A percentile compares a stretch with the other conserved stretches of the same genome.
Evolutionary conservation across 1,140 invertebrate genomes (phyloP).

Genomic region (Elymnias hypermnestra): DNA sequence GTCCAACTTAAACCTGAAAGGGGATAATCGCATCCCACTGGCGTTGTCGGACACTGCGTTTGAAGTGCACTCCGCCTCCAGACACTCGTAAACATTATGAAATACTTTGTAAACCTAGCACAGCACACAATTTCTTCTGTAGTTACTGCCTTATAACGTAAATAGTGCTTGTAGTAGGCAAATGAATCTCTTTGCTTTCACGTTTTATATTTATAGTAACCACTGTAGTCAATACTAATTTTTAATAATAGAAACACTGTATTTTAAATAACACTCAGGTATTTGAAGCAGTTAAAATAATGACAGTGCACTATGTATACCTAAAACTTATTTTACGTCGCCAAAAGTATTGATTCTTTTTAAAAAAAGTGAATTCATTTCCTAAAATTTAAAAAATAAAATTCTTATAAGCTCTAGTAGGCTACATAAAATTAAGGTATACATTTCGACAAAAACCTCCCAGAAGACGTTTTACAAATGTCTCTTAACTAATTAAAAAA

Average conservation of each 20-base stretch:
- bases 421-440: no score
- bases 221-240: background rate
- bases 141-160: slow-evolving; percentile 10
- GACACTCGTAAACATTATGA: slow-evolving; percentile 57
- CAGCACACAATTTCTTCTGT: slow-evolving; percentile 11
- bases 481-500: no score
- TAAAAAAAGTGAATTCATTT: no score
- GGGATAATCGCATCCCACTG: slow-evolving; percentile 68
- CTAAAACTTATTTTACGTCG: no score
- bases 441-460: no score
- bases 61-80: slow-evolving; percentile 68
- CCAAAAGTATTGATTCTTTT: no score
- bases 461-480: no score
- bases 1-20: slow-evolving; percentile 67
- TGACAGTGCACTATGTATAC: no score
- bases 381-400: no score
- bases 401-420: no score
- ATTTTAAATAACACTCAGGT: no score
- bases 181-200: background rate
- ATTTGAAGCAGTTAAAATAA: no score
- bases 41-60: slow-evolving; percentile 71
- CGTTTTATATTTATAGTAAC: background rate
- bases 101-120: slow-evolving; percentile 1
- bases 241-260: background rate
- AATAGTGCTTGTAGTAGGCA: slow-evolving; percentile 3